Percentiles rank a stretch among this genome's conserved stretches.
Conservation (phyloP, 2,113 vertebrate genomes). For the Variabilichromis moorii region DNA sequence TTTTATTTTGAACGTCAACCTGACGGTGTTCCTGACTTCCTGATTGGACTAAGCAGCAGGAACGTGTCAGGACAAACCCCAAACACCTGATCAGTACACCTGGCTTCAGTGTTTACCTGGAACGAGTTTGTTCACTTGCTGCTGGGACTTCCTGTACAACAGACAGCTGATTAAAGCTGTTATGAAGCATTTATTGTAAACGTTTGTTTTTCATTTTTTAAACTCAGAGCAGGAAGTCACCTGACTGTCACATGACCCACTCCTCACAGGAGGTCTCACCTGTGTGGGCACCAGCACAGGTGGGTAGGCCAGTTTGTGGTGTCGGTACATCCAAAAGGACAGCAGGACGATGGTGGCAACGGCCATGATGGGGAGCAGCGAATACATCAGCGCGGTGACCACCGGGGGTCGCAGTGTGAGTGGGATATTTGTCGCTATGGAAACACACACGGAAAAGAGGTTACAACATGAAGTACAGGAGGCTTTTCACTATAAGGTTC, state of each 20-base stretch:
- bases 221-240: neutral
- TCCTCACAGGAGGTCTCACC: conserved; percentile 64
- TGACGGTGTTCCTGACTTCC: neutral
- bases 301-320: conserved; percentile 93
- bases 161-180: neutral
- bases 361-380: conserved; percentile 86
- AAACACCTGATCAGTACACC: neutral
- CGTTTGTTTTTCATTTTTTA: neutral
- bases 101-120: neutral
- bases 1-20: neutral
- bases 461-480: neutral
- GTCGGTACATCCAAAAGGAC: conserved; percentile 92
- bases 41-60: neutral
- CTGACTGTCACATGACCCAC: neutral
- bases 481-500: neutral
- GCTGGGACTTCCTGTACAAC: neutral
- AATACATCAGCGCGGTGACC: conserved; percentile 85
- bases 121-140: neutral
- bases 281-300: conserved; percentile 92
- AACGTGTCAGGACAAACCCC: neutral
- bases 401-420: conserved; percentile 75
- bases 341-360: conserved; percentile 81
- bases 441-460: neutral
- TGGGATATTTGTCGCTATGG: conserved; percentile 83
- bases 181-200: neutral